Evolutionary conservation across 2,797 vertebrate genomes (phyloP).

Genomic region (Falco peregrinus): DNA sequence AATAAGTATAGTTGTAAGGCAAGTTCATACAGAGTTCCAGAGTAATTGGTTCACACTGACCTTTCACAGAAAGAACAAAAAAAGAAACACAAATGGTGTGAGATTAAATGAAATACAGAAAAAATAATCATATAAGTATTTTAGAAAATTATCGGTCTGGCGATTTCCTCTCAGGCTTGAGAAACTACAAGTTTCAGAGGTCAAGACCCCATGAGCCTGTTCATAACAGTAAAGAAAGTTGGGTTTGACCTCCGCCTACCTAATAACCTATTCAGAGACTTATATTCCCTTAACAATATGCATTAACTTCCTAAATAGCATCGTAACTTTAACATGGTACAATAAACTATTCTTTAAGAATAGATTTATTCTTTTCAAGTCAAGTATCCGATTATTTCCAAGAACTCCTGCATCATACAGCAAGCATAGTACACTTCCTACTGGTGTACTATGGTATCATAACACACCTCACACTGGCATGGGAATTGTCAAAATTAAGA

Average conservation of each 20-base stretch:
- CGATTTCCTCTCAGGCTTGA: background rate
- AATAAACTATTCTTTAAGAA: background rate
- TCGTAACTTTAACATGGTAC: background rate
- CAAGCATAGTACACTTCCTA: background rate
- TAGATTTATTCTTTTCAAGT: background rate
- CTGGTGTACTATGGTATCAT: background rate
- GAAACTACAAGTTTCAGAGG: background rate
- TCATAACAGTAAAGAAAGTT: background rate
- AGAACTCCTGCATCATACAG: background rate
- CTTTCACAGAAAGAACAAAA: slow-evolving; percentile 68
- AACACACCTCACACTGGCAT: background rate
- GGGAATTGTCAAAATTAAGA: background rate
- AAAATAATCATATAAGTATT: background rate
- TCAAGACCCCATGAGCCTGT: background rate
- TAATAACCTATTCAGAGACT: background rate
- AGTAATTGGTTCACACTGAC: slow-evolving; percentile 89
- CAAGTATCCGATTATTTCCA: background rate
- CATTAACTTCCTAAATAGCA: background rate
- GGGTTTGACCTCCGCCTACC: background rate
- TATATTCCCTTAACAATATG: background rate
- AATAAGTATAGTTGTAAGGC: slow-evolving; percentile 90
- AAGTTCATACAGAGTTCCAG: slow-evolving; percentile 95
- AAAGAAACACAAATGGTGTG: background rate
- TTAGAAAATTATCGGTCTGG: background rate
- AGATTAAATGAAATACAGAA: background rate